Percentiles rank a stretch among this genome's conserved stretches.
Evolutionary conservation across 2,888 invertebrate genomes (phyloP).

Genomic region (Nemapogon koenigi): DNA sequence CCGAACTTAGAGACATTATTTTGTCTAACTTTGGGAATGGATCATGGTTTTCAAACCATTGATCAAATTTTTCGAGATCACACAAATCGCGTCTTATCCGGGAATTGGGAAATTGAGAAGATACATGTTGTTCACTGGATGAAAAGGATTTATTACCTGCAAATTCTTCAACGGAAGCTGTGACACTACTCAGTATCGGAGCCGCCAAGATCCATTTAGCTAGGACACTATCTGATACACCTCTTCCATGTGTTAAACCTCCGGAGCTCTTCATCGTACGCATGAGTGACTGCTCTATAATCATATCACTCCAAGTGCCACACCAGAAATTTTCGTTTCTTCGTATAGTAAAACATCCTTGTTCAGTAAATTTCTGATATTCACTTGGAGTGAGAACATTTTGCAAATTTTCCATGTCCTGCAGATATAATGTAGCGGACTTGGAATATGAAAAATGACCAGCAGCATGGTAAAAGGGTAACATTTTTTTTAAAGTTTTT

Average conservation of each 20-base stretch:
- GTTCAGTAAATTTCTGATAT: slow-evolving; percentile 5
- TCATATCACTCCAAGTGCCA: slow-evolving; percentile 5
- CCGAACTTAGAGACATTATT: no score
- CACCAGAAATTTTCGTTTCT: slow-evolving; percentile 13
- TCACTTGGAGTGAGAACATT: slow-evolving; percentile 12
- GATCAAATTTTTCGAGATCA: slow-evolving; percentile 21
- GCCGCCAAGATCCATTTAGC: slow-evolving; percentile 14
- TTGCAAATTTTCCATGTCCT: slow-evolving; percentile 16
- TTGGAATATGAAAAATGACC: slow-evolving; percentile 16
- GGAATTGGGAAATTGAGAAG: slow-evolving; percentile 21
- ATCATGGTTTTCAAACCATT: slow-evolving; percentile 21
- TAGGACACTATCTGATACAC: slow-evolving; percentile 8
- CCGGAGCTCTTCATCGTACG: slow-evolving; percentile 8
- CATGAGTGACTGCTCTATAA: slow-evolving; percentile 9
- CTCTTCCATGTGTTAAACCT: slow-evolving; percentile 8
- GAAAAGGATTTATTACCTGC: slow-evolving; percentile 17
- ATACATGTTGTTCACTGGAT: slow-evolving; percentile 25
- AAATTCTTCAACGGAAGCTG: slow-evolving; percentile 19
- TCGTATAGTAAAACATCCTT: slow-evolving; percentile 12
- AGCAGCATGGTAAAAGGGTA: slow-evolving; percentile 22
- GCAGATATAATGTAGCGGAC: slow-evolving; percentile 16
- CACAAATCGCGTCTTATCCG: slow-evolving; percentile 24
- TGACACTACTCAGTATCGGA: slow-evolving; percentile 17
- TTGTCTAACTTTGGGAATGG: slow-evolving; percentile 23
- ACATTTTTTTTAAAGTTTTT: slow-evolving; percentile 20